Evolutionary conservation across 2,888 invertebrate species (phyloP).

Genomic region (Aporophyla nigra): DNA sequence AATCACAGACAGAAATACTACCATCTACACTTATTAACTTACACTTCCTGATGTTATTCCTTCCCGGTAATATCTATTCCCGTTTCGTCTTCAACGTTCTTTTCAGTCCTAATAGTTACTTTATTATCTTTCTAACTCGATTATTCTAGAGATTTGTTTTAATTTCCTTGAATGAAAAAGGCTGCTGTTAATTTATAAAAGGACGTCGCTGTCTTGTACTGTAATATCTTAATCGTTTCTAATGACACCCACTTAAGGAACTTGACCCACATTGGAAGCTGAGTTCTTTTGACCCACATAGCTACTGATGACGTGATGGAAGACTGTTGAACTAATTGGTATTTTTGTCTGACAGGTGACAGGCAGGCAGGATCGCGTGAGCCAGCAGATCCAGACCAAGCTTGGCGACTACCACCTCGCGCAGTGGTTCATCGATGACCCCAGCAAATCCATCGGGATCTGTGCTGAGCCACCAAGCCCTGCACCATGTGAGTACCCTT

Average conservation of each 20-base stretch:
- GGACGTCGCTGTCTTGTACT: conserved; percentile 21
- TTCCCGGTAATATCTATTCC: conserved; percentile 13
- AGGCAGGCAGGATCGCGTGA: conserved; percentile 91
- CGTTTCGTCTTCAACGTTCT: conserved; percentile 18
- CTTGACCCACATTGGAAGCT: conserved; percentile 31
- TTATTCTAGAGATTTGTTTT: conserved; percentile 24
- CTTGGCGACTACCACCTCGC: conserved; percentile 93
- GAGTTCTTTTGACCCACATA: conserved; percentile 29
- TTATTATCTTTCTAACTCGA: conserved; percentile 19
- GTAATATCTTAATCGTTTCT: conserved; percentile 44
- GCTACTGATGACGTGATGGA: conserved; percentile 1
- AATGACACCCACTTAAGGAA: conserved; percentile 40
- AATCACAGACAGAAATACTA: background rate
- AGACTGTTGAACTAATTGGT: conserved; percentile 17
- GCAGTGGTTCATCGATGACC: conserved; percentile 92
- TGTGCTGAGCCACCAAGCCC: conserved; percentile 93
- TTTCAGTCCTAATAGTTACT: conserved; percentile 9
- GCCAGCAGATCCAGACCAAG: conserved; percentile 93
- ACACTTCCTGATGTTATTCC: conserved; percentile 13
- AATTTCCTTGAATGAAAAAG: conserved; percentile 32
- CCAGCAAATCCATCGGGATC: conserved; percentile 93
- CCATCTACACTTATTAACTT: conserved; percentile 14
- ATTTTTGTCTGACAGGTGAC: conserved; percentile 90
- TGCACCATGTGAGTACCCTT: conserved; percentile 90
- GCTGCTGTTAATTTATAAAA: conserved; percentile 37